Percentiles rank a stretch among this genome's conserved stretches.
Evolutionary conservation across 2,113 vertebrate genomes (phyloP).

Genomic region (Semnornis frantzii): DNA sequence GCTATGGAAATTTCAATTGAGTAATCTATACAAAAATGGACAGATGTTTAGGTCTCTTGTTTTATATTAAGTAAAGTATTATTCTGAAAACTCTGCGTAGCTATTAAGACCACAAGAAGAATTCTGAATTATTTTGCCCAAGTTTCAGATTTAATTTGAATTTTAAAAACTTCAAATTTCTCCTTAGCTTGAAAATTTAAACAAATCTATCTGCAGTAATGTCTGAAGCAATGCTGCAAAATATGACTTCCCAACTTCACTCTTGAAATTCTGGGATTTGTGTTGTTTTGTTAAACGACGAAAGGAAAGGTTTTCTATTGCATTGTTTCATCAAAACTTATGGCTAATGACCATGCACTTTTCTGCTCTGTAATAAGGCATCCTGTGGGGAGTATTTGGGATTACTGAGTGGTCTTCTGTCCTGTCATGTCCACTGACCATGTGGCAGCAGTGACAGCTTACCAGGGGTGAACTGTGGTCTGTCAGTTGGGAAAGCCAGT

Average conservation of each 20-base stretch:
- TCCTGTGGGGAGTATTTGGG: background rate
- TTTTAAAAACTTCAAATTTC: background rate
- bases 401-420: background rate
- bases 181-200: background rate
- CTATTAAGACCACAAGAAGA: background rate
- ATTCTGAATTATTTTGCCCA: background rate
- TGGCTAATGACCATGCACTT: background rate
- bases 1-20: background rate
- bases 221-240: background rate
- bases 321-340: background rate
- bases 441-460: background rate
- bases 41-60: background rate
- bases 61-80: background rate
- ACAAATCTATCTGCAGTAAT: background rate
- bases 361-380: background rate
- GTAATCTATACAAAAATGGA: background rate
- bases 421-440: accelerated
- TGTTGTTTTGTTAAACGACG: background rate
- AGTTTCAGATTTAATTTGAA: background rate
- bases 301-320: background rate
- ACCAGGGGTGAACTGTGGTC: background rate
- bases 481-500: background rate
- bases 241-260: background rate
- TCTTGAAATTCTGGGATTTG: background rate
- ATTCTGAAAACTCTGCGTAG: background rate